Percentiles rank a stretch among this genome's conserved stretches.
Conservation (phyloP, 2,888 invertebrate species). For the Lycia hirtaria region DNA sequence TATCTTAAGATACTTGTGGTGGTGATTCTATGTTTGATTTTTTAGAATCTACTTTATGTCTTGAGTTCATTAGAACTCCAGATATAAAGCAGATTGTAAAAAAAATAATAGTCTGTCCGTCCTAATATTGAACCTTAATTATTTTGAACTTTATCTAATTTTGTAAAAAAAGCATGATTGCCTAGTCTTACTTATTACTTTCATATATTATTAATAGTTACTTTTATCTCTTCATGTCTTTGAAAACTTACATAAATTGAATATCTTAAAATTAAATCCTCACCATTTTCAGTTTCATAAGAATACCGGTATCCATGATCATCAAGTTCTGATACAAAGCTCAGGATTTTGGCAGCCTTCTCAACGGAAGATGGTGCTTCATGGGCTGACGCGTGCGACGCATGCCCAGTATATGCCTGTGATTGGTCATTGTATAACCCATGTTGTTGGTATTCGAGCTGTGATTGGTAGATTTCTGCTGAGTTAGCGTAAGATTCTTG, state of each 20-base stretch:
- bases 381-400: slow-evolving; percentile 35
- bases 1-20: too few species aligned
- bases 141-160: too few species aligned
- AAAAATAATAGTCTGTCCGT: too few species aligned
- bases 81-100: too few species aligned
- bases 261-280: slow-evolving; percentile 25
- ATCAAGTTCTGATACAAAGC: slow-evolving; percentile 58
- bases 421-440: slow-evolving; percentile 57
- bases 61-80: too few species aligned
- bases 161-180: too few species aligned
- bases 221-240: too few species aligned
- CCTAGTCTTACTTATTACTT: too few species aligned
- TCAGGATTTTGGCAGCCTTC: slow-evolving; percentile 63
- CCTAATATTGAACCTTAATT: too few species aligned
- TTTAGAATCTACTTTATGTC: too few species aligned
- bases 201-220: too few species aligned
- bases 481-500: slow-evolving; percentile 51
- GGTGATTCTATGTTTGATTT: too few species aligned
- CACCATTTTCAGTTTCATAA: slow-evolving; percentile 88
- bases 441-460: slow-evolving; percentile 57
- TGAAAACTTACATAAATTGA: not conserved
- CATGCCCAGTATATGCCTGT: slow-evolving; percentile 46
- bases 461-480: slow-evolving; percentile 65
- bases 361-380: slow-evolving; percentile 48
- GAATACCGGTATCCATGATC: slow-evolving; percentile 73